A percentile compares a stretch with the other conserved stretches of the same genome.
These are phyloP conservation scores for Bellardia pandia DNA, from an alignment of 2,888 invertebrate genomes.

Conservation along the genomic window DNA sequence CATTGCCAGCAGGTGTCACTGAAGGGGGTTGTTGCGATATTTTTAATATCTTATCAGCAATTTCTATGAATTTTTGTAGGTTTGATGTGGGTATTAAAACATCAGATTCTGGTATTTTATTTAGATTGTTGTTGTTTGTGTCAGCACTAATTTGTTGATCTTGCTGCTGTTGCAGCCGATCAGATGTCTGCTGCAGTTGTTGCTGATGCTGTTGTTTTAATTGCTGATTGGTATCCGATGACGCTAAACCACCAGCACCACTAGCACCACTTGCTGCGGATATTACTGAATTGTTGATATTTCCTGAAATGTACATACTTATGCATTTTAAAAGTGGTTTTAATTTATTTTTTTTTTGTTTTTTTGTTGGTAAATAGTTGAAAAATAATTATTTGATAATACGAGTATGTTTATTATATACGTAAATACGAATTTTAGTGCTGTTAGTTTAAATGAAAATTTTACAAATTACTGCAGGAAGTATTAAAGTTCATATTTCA, in stretches of 20 bases:
- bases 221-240: slow-evolving; percentile 64
- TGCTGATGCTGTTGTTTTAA: slow-evolving; percentile 60
- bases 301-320: slow-evolving; percentile 75
- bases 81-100: slow-evolving; percentile 82
- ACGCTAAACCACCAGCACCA: slow-evolving; percentile 25
- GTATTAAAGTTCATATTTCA: no score
- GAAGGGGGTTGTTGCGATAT: slow-evolving; percentile 76
- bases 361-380: background rate
- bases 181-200: slow-evolving; percentile 58
- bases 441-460: no score
- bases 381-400: no score
- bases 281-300: slow-evolving; percentile 77
- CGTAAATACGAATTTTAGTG: no score
- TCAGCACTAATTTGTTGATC: slow-evolving; percentile 59
- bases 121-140: slow-evolving; percentile 68
- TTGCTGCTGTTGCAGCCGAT: slow-evolving; percentile 72
- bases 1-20: slow-evolving; percentile 54
- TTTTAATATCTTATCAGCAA: slow-evolving; percentile 82
- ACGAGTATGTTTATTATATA: no score
- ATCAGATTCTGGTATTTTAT: slow-evolving; percentile 78
- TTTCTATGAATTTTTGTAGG: slow-evolving; percentile 82
- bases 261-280: slow-evolving; percentile 57
- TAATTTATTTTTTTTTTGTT: background rate
- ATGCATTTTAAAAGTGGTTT: slow-evolving; percentile 4
- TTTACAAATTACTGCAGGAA: no score